These are phyloP conservation scores for Gandaritis pyraliata DNA, from an alignment of 2,888 invertebrate species.

Conservation along the genomic window DNA sequence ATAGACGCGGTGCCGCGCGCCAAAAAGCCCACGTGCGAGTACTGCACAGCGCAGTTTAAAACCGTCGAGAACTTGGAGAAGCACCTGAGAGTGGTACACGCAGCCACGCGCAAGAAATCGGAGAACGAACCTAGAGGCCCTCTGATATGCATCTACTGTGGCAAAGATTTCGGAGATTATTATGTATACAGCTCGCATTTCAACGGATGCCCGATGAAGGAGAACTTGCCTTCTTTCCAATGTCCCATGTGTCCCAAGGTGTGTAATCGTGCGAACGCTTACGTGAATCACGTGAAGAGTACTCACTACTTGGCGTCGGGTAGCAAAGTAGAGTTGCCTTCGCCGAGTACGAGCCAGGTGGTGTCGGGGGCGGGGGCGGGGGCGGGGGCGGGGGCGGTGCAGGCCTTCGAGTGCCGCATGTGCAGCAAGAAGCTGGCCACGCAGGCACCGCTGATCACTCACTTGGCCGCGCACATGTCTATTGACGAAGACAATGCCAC, in stretches of 20 bases:
- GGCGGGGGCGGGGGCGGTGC: slow-evolving; percentile 27
- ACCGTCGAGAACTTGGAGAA: slow-evolving; percentile 67
- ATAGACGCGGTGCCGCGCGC: slow-evolving; percentile 54
- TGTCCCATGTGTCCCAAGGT: slow-evolving; percentile 68
- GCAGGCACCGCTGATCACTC: slow-evolving; percentile 69
- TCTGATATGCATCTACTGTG: slow-evolving; percentile 71
- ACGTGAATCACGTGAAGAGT: slow-evolving; percentile 64
- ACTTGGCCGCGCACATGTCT: slow-evolving; percentile 74
- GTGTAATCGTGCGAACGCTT: slow-evolving; percentile 55
- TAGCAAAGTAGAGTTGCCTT: slow-evolving; percentile 11
- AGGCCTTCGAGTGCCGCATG: slow-evolving; percentile 65
- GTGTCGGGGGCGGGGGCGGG: too few species aligned
- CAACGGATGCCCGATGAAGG: slow-evolving; percentile 57
- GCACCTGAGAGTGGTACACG: slow-evolving; percentile 72
- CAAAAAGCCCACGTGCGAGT: slow-evolving; percentile 58
- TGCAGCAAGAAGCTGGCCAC: slow-evolving; percentile 65
- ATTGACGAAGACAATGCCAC: slow-evolving; percentile 55
- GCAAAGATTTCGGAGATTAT: slow-evolving; percentile 62
- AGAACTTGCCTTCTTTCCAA: slow-evolving; percentile 49
- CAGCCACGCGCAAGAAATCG: slow-evolving; percentile 59
- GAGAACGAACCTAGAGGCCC: slow-evolving; percentile 40
- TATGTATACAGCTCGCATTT: slow-evolving; percentile 65
- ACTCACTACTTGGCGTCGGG: slow-evolving; percentile 57
- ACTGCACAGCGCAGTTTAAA: slow-evolving; percentile 70
- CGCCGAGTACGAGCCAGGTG: slow-evolving; percentile 12